Evolutionary conservation across 2,113 vertebrate species (phyloP), one percentile per base, ranked within the genome.

Genomic region (Cyprichromis sp.): DNA sequence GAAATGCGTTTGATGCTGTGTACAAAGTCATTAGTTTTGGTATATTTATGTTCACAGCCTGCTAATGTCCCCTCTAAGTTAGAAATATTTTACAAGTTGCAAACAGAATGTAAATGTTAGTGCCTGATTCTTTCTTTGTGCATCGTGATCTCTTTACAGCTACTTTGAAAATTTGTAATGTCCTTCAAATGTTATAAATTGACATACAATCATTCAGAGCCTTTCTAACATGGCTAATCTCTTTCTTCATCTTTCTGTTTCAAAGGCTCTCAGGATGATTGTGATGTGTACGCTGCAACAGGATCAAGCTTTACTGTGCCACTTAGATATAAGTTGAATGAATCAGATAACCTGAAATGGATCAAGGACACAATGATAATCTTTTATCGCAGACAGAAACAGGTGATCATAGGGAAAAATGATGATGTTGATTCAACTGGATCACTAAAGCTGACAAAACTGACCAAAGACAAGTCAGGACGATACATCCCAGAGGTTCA

Each of bases 361-460:
- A 0, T 2, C 66, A 16, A 10, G 8, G 38, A 71, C 2, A 0
- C 0, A 24, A 42, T 2, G 0, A 0, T 42, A 71, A 0, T 71
- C n/a, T 71, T 71, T 24, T 0, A 0, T 9, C 3, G 38, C n/a
- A 71, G 2, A 26, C 2, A 0, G 8, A 24, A 42, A 71, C 0
- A 0, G 0, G 1, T 42, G 66, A 71, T 0, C 66, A 0, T 0
- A 0, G 38, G 66, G 38, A 6, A 71, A 26, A 26, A 42, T 3
- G 1, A 71, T 16, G 13, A 9, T 16, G 13, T 6, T 16, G 66
- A 71, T 26, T 16, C 66, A 42, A 4, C 3, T 6, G 66, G 66
- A 71, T 53, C 45, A 7, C 26, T 50, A 4, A 50, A 19, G 42
- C 9, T 78, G 21, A 26, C 24, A 26, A 4, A 26, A 26, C 24